Evolutionary conservation across 2,113 vertebrate species (phyloP).

Genomic region (Amblyornis subalaris): DNA sequence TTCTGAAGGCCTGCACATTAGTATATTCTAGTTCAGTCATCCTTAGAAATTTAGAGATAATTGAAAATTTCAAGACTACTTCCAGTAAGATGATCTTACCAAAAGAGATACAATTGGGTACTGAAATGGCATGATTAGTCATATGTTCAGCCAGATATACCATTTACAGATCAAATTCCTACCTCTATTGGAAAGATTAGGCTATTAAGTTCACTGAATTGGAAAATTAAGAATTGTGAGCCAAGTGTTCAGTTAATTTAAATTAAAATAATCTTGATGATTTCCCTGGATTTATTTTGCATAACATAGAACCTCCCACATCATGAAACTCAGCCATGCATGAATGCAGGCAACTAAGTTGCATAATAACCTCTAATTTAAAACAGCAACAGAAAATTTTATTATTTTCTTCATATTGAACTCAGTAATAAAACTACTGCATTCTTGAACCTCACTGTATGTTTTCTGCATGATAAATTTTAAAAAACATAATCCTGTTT

Average conservation of each 20-base stretch:
- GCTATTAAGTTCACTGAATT: neutral
- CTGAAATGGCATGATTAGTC: neutral
- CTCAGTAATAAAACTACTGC: neutral
- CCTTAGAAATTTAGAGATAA: neutral
- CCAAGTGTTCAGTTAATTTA: slow-evolving; percentile 4
- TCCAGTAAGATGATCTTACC: neutral
- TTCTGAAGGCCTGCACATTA: neutral
- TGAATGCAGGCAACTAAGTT: neutral
- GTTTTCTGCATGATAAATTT: neutral
- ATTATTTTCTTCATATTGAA: neutral
- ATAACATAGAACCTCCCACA: neutral
- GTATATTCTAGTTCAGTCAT: neutral
- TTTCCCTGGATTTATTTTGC: neutral
- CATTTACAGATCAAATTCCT: neutral
- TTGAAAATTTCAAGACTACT: neutral
- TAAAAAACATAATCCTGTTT: neutral
- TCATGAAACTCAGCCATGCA: neutral
- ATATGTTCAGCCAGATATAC: neutral
- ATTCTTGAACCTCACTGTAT: neutral
- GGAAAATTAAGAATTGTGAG: slow-evolving; percentile 8
- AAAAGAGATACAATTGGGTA: neutral
- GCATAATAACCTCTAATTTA: neutral
- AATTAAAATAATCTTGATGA: neutral
- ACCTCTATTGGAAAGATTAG: neutral
- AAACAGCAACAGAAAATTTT: neutral